Evolutionary conservation across 1,140 invertebrate species (phyloP).

Genomic region (Conopomorpha cramerella): DNA sequence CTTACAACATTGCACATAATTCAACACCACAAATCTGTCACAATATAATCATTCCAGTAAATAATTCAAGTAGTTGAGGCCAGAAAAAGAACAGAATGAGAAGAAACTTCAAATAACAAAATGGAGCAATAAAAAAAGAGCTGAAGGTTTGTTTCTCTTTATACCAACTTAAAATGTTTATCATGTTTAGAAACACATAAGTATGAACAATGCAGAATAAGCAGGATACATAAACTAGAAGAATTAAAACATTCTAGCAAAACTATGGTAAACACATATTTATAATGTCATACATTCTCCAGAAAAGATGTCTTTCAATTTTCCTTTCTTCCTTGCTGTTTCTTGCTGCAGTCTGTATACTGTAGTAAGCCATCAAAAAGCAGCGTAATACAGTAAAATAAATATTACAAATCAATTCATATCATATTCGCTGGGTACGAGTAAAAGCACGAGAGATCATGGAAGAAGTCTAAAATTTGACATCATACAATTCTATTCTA

Average conservation of each 20-base stretch:
- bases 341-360: slow-evolving; percentile 73
- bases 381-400: slow-evolving; percentile 64
- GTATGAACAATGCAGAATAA: slow-evolving; percentile 1
- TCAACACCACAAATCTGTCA: no score
- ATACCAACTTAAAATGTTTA: no score
- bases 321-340: slow-evolving; percentile 72
- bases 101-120: no score
- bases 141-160: no score
- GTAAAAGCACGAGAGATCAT: no score
- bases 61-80: no score
- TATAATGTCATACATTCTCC: slow-evolving; percentile 71
- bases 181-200: background rate
- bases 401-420: slow-evolving; percentile 36
- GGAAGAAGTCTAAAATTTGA: slow-evolving; percentile 33
- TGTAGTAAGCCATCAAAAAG: slow-evolving; percentile 66
- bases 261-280: slow-evolving; percentile 49
- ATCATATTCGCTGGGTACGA: no score
- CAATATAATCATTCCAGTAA: no score
- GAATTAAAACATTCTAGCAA: slow-evolving; percentile 40
- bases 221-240: slow-evolving; percentile 21
- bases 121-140: no score
- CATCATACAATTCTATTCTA: no score
- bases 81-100: no score
- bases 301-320: slow-evolving; percentile 77
- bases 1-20: no score